phyloP scores from a whole-genome alignment of 2,888 invertebrate species.

The Thera britannica region DNA sequence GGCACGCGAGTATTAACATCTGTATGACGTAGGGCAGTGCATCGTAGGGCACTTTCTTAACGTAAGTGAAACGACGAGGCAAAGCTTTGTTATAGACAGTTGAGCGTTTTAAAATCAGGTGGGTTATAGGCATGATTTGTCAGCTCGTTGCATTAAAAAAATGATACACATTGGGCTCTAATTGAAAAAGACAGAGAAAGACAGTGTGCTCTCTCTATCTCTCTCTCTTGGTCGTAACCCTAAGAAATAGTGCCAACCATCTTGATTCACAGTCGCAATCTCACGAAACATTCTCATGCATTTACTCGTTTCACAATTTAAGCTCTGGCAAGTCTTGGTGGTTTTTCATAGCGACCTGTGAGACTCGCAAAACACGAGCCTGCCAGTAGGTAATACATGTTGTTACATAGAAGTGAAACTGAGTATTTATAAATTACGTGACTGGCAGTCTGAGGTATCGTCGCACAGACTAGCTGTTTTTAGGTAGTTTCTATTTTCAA shows the following conservation, averaged over 20 bases:
- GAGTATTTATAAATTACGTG: neutral
- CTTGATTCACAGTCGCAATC: conserved; percentile 18
- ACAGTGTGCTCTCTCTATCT: neutral
- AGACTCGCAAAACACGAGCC: conserved; percentile 23
- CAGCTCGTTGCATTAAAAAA: no score
- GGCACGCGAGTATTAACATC: no score
- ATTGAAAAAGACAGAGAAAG: no score
- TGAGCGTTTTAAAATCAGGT: no score
- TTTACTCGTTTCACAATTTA: conserved; percentile 32
- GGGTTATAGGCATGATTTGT: no score
- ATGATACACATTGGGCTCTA: no score
- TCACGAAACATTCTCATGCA: conserved; percentile 26
- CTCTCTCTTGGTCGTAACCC: neutral
- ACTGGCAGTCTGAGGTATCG: neutral
- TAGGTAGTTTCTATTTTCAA: no score
- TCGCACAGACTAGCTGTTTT: neutral
- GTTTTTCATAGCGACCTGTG: conserved; percentile 38
- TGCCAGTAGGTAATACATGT: neutral
- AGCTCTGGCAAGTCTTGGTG: conserved; percentile 30
- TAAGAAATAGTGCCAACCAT: neutral
- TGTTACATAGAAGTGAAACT: conserved; percentile 16
- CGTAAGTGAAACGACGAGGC: no score
- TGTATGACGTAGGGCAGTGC: no score
- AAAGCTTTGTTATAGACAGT: no score
- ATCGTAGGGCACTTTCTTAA: no score